Base-by-base conservation (phyloP, 2,113 vertebrate genomes). In the Phoenicopterus ruber region DNA sequence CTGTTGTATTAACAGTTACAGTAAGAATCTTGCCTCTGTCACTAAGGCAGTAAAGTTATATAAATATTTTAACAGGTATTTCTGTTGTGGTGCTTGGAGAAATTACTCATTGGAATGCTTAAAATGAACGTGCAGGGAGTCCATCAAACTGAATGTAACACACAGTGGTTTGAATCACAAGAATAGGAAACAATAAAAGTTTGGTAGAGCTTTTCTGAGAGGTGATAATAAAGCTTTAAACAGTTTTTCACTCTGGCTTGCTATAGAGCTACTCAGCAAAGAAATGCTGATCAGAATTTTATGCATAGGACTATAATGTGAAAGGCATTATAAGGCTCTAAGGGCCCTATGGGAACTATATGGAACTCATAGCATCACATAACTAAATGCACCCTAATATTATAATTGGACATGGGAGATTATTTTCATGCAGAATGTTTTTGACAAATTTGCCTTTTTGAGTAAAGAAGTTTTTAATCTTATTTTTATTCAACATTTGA, bases 51-150 rank as follows among this genome's bases (percentile, higher is more conserved):
- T 91, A 65, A 83, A 89, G 52, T 74, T 73, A 38, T 32, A 92
- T 91, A 96, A 96, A 95, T 95, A 96, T 96, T 97, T 96, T 55
- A 96, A 58, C 49, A 96, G 55, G 29, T 71, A 49, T 91, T 90
- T 94, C 72, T 91, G 25, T 78, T 88, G 40, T 47, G 13, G 26
- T 82, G 11, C 32, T 79, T 82, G 71, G 25, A 89, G 49, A 72
- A 92, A 94, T 69, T 57, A 65, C 54, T 93, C 28, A 42, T 10
- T 76, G 88, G 70, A 95, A 93, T 74, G 73, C 32, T 93, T 88
- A 17, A 90, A 85, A 57, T 52, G 82, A 86, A 61, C 49, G 28
- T 20, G 7, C 3, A 1, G 26, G 26, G 11, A 91, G 71, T 90
- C 76, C 34, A 77, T 94, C 79, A 96, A 82, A 66, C 10, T 52